These are phyloP conservation scores for Romanomermis culicivorax DNA, from an alignment of 2,888 invertebrate species.

Conservation along the genomic window DNA sequence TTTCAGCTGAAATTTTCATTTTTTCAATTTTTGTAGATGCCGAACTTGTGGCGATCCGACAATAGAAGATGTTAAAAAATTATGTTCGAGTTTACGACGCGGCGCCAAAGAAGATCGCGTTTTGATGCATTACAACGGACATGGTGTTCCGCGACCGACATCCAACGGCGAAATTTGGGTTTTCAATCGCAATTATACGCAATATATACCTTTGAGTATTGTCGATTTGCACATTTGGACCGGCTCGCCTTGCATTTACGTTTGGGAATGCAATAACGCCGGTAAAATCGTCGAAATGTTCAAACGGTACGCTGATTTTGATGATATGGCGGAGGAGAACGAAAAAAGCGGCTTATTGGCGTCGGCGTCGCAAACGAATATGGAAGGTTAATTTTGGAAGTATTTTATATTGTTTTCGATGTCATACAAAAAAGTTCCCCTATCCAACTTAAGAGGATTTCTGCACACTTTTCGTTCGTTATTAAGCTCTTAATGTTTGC, in stretches of 20 bases:
- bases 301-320: slow-evolving; percentile 64
- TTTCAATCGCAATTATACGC: slow-evolving; percentile 73
- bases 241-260: slow-evolving; percentile 95
- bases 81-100: slow-evolving; percentile 73
- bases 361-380: no score
- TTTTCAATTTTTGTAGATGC: slow-evolving; percentile 54
- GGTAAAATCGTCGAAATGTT: slow-evolving; percentile 67
- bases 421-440: no score
- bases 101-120: slow-evolving; percentile 97
- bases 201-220: slow-evolving; percentile 93
- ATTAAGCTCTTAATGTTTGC: no score
- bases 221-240: slow-evolving; percentile 98
- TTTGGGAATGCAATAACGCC: slow-evolving; percentile 95
- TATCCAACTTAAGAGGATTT: no score
- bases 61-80: slow-evolving; percentile 86
- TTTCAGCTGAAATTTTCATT: no score
- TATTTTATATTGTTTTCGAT: no score
- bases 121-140: slow-evolving; percentile 96
- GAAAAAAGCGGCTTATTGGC: no score
- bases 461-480: no score
- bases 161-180: slow-evolving; percentile 98
- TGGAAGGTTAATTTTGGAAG: no score
- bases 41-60: slow-evolving; percentile 93
- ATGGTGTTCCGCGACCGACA: slow-evolving; percentile 94
- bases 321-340: slow-evolving; percentile 60